Evolutionary conservation across 2,113 vertebrate genomes (phyloP).

Genomic region (Ramphastos sulfuratus): DNA sequence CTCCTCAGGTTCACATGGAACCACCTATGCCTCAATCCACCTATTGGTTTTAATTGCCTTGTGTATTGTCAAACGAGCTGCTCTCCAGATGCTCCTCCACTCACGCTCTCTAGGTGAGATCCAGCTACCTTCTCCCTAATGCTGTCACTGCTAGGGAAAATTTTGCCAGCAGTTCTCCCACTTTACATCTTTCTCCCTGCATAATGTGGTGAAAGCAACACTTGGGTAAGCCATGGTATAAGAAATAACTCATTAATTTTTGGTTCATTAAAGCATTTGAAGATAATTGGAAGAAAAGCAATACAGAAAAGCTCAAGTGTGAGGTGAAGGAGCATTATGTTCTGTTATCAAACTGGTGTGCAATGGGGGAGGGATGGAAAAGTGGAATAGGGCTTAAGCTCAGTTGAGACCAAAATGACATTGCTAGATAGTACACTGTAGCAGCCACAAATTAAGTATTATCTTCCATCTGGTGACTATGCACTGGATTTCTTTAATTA

Average conservation of each 20-base stretch:
- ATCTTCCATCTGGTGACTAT: slow-evolving; percentile 75
- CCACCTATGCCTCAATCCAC: background rate
- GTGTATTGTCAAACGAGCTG: background rate
- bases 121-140: slow-evolving; percentile 29
- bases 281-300: slow-evolving; percentile 22
- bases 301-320: background rate
- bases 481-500: slow-evolving; percentile 75
- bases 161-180: background rate
- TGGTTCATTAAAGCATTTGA: slow-evolving; percentile 42
- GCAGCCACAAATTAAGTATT: slow-evolving; percentile 73
- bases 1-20: too few species aligned
- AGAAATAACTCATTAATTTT: slow-evolving; percentile 52
- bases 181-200: background rate
- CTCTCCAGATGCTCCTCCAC: slow-evolving; percentile 9
- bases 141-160: background rate
- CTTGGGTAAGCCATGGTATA: background rate
- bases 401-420: slow-evolving; percentile 65
- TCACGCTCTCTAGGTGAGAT: background rate
- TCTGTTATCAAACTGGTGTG: background rate
- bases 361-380: background rate
- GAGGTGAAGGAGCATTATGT: background rate
- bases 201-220: background rate
- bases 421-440: slow-evolving; percentile 61
- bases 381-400: slow-evolving; percentile 35
- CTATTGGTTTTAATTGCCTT: background rate